Evolutionary conservation across 1,140 invertebrate species (phyloP).

Genomic region (Megalopta genalis): DNA sequence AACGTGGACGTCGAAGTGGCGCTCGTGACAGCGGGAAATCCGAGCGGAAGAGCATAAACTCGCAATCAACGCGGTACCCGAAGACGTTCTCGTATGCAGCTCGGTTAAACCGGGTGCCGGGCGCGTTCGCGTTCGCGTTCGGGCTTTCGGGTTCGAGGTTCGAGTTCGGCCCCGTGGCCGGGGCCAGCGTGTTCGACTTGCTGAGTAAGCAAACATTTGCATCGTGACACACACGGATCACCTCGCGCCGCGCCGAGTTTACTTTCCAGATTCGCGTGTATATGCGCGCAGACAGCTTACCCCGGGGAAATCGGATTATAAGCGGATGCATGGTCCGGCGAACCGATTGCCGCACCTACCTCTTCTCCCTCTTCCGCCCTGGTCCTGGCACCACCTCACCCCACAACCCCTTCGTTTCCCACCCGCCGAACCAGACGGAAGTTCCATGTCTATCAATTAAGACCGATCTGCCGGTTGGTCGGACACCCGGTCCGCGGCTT

Average conservation of each 20-base stretch:
- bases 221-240: constrained; percentile 66
- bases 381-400: not conserved
- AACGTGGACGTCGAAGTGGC: not conserved
- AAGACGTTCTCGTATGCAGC: constrained; percentile 27
- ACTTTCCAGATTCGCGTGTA: constrained; percentile 67
- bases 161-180: not conserved
- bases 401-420: not conserved
- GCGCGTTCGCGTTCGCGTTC: not conserved
- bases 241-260: constrained; percentile 64
- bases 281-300: constrained; percentile 69
- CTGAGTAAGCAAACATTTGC: constrained; percentile 72
- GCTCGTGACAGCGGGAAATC: constrained; percentile 15
- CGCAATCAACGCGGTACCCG: constrained; percentile 35
- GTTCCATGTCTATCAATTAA: constrained; percentile 60
- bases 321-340: constrained; percentile 54
- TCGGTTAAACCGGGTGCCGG: not conserved
- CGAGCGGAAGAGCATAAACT: constrained; percentile 27
- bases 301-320: constrained; percentile 69
- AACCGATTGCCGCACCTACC: constrained; percentile 28
- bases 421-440: constrained; percentile 14
- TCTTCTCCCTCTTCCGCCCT: no score
- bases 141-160: not conserved
- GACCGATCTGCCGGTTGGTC: constrained; percentile 35
- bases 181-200: constrained; percentile 47
- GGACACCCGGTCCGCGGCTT: not conserved